Base-by-base conservation (phyloP, 2,888 invertebrate species). In the Melieria omissa region DNA sequence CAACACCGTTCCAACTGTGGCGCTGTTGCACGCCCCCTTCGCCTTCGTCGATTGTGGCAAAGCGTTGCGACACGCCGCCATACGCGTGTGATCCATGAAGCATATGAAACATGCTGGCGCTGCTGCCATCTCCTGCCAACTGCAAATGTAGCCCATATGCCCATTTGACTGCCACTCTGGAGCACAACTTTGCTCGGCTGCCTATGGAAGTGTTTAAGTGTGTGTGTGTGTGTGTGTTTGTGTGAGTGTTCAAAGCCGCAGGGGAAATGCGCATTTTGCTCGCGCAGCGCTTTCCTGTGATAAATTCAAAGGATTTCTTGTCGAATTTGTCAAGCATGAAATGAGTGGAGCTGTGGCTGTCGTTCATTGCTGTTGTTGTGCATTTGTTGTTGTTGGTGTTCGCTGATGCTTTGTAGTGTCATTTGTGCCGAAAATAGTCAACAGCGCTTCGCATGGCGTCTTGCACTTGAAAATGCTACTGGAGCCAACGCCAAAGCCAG, bases 221-320 rank as follows among this genome's bases (percentile, higher is more conserved):
- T 52, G 6, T 52, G 52, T 52, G 52, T 52, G 52, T 52, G 52
- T 3, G 12, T 52, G 52, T 52, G 52, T 3, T 1, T 2, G 49
- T 49, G 49, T 3, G 49, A n/a, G 9, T 52, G 9, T n/a, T 10
- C 29, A 55, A 60, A 60, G 47, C 69, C 69, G 46, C 62, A 57
- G 63, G 69, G 69, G 63, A 69, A 62, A 57, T 55, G 68, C 16
- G 57, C n/a, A 46, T 67, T 61, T 44, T n/a, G 29, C 62, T 29
- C n/a, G 45, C 52, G 62, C 14, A 45, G 63, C 58, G 64, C 57
- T 65, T 65, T 63, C 64, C 67, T 73, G 75, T 65, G 75, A 77
- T 73, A 76, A 76, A 77, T 77, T 78, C 73, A 76, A 78, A 78
- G 77, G 77, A 78, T 75, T 75, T 77, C 74, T 76, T 75, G 76